Evolutionary conservation across 1,140 invertebrate species (phyloP), one percentile per base, ranked within the genome.

Genomic region (Drosophila quadrilineata): DNA sequence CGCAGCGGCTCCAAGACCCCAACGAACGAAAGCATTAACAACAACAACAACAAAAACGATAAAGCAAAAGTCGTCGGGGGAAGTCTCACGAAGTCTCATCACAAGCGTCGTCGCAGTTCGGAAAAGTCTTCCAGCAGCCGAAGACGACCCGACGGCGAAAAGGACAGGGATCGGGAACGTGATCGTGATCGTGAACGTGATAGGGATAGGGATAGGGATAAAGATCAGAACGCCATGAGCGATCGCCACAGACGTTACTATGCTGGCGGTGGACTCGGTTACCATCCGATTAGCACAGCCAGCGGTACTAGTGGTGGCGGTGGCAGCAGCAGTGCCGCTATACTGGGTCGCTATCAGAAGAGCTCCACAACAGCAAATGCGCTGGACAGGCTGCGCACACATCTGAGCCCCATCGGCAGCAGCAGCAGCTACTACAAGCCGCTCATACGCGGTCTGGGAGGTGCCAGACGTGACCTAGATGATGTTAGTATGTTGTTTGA

Each of bases 381-480:
- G n/a, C 66, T 89, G 26, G 87, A 88, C 79, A 79, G 89, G 43
- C 48, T 90, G 58, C 86, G 88, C 9, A 80, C 79, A 33, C 87
- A 89, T 72, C 54, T 89, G n/a, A 89, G 88, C 45, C 88, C 88
- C 10, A 77, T 89, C 24, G 58, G 70, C 6, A 59, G 75, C 10
- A 77, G 89, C 24, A 57, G 70, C 6, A 59, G 75, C n/a, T 89
- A 90, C 68, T 90, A 89, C 45, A 90, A 89, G 59, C 88, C 89
- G 2, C 21, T 89, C 5, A 82, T 89, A 46, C 73, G 87, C 2
- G 84, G 80, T 21, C 48, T 89, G 38, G 82, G 72, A 28, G 63
- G 63, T 12, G 71, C 69, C 40, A 67, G 75, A 29, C 43, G 71
- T 9, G 73, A 82, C 21, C 64, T 57, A 38, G 87, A 89, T 58